Percentiles rank a stretch among this genome's conserved stretches.
These are phyloP conservation scores for Psophia crepitans DNA, from an alignment of 2,113 vertebrate genomes.

Conservation along the genomic window DNA sequence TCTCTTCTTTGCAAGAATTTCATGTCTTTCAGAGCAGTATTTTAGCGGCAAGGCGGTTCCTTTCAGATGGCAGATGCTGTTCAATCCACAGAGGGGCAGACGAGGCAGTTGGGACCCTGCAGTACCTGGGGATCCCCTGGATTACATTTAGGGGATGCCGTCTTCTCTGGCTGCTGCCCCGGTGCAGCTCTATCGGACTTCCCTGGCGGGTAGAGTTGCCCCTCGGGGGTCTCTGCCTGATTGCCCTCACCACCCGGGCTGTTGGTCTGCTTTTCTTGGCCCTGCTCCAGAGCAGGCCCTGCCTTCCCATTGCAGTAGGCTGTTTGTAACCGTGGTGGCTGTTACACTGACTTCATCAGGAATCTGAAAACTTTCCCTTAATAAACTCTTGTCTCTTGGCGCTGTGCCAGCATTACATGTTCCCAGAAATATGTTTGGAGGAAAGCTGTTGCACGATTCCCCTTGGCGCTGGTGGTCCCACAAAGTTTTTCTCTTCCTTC, in stretches of 20 bases:
- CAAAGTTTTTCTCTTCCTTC: not conserved
- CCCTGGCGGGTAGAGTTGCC: not conserved
- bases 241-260: not conserved
- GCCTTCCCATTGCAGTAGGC: not conserved
- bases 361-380: slow-evolving; percentile 12
- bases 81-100: not conserved
- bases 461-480: slow-evolving; percentile 2
- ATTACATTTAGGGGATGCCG: not conserved
- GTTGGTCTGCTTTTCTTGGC: not conserved
- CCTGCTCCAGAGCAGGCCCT: not conserved
- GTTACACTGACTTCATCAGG: not conserved
- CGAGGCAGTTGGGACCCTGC: not conserved
- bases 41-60: not conserved
- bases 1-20: not conserved
- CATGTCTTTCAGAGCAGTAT: not conserved
- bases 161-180: not conserved
- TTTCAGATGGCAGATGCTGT: not conserved
- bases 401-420: not conserved
- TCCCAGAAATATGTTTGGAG: slow-evolving; percentile 47
- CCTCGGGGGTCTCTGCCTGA: not conserved
- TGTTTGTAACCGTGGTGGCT: not conserved
- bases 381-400: slow-evolving; percentile 6
- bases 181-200: accelerated
- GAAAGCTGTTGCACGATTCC: not conserved
- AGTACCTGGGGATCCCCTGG: not conserved